These are phyloP conservation scores for Drosophila antonietae DNA, from an alignment of 2,888 invertebrate species.

Conservation along the genomic window DNA sequence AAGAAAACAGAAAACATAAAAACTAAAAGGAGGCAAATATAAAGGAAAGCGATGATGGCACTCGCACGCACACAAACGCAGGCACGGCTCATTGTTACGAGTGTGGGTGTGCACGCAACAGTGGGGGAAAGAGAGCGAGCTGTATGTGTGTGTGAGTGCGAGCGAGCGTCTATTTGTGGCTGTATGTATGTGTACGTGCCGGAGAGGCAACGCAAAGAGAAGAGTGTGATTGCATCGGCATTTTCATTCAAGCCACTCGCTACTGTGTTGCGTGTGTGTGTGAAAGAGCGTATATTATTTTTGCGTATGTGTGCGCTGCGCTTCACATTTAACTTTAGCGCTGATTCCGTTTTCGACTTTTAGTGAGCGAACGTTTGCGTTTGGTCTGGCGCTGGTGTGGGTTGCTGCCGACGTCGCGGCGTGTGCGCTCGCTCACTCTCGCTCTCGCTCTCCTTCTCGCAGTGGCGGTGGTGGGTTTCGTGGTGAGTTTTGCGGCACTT, in stretches of 20 bases:
- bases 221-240: slow-evolving; percentile 78
- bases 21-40: slow-evolving; percentile 68
- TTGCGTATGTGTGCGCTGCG: slow-evolving; percentile 38
- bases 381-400: slow-evolving; percentile 44
- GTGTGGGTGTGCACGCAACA: slow-evolving; percentile 30
- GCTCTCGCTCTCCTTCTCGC: slow-evolving; percentile 4
- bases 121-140: neutral
- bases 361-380: slow-evolving; percentile 35
- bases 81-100: slow-evolving; percentile 39
- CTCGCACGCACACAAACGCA: slow-evolving; percentile 53
- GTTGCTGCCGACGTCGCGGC: slow-evolving; percentile 12
- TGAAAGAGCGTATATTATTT: slow-evolving; percentile 32
- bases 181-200: slow-evolving; percentile 17
- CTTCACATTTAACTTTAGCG: slow-evolving; percentile 73
- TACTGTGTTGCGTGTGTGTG: slow-evolving; percentile 7
- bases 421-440: slow-evolving; percentile 13
- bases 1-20: slow-evolving; percentile 65
- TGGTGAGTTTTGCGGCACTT: slow-evolving; percentile 59
- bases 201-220: slow-evolving; percentile 45
- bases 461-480: slow-evolving; percentile 42
- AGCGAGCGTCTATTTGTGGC: slow-evolving; percentile 9
- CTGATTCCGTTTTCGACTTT: slow-evolving; percentile 70
- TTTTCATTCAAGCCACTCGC: slow-evolving; percentile 79
- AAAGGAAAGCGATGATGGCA: slow-evolving; percentile 75
- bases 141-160: slow-evolving; percentile 2